Evolutionary conservation across 2,797 vertebrate genomes (phyloP).

Genomic region (Botia almorhae): DNA sequence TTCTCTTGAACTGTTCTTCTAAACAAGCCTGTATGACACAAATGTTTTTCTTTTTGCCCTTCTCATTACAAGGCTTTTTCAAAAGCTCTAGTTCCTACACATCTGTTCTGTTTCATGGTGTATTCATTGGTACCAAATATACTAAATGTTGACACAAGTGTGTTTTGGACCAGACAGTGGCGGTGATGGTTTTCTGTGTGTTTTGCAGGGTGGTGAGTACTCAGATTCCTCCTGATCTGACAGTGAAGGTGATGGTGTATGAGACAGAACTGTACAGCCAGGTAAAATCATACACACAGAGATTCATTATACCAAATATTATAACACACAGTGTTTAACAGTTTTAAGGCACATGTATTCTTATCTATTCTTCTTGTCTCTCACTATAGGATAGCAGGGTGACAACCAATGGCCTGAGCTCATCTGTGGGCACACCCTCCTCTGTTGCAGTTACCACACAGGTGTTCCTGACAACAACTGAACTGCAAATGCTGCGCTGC

Average conservation of each 20-base stretch:
- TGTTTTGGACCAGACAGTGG: too few relatives aligned
- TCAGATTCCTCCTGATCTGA: slow-evolving; percentile 89
- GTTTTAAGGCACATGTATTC: not conserved
- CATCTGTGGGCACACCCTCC: slow-evolving; percentile 36
- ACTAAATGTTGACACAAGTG: not conserved
- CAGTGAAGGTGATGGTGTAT: slow-evolving; percentile 88
- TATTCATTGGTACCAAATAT: not conserved
- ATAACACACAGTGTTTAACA: too few relatives aligned
- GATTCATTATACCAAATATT: not conserved
- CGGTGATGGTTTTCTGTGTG: not conserved
- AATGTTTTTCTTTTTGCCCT: too few relatives aligned
- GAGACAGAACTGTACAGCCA: slow-evolving; percentile 71
- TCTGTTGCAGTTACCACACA: slow-evolving; percentile 65
- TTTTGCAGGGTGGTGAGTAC: slow-evolving; percentile 88
- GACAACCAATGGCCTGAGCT: slow-evolving; percentile 47
- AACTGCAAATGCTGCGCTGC: slow-evolving; percentile 77
- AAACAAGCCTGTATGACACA: too few relatives aligned
- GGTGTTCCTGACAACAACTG: slow-evolving; percentile 82
- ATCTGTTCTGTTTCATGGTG: too few relatives aligned
- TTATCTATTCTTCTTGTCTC: too few relatives aligned
- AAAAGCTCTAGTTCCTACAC: too few relatives aligned
- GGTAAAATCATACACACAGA: slow-evolving; percentile 68
- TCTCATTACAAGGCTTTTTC: too few relatives aligned
- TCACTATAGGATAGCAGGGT: slow-evolving; percentile 55
- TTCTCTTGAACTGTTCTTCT: too few relatives aligned